Percentiles rank a stretch among this genome's conserved stretches.
phyloP scores from a whole-genome alignment of 23 tunicate species.

The Ciona savignyi region DNA sequence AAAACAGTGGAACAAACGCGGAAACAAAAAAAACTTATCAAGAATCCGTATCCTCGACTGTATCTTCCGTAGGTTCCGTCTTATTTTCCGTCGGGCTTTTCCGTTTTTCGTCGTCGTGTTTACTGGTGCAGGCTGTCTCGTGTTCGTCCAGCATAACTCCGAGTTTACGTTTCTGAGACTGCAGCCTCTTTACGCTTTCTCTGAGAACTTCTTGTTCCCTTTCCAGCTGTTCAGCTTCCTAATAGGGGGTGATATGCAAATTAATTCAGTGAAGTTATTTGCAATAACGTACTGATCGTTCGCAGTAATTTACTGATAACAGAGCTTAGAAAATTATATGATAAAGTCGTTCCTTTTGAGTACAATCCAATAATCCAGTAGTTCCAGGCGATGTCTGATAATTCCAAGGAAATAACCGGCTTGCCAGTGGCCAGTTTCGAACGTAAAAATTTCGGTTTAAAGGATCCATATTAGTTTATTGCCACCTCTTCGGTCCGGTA shows the following conservation, averaged over 20 bases:
- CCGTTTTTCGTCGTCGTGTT: neutral
- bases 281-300: neutral
- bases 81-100: neutral
- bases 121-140: constrained; percentile 61
- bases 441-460: too few relatives aligned
- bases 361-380: too few relatives aligned
- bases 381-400: too few relatives aligned
- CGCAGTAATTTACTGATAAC: neutral
- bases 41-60: neutral
- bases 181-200: constrained; percentile 70
- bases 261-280: neutral
- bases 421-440: too few relatives aligned
- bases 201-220: constrained; percentile 76
- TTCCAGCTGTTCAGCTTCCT: constrained; percentile 92
- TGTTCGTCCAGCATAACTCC: constrained; percentile 72
- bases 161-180: constrained; percentile 49
- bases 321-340: neutral
- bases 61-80: neutral
- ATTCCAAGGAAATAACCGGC: too few relatives aligned
- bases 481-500: too few relatives aligned
- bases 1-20: neutral
- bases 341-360: too few relatives aligned
- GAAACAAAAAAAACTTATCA: neutral
- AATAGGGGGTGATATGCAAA: neutral
- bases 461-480: too few relatives aligned